Evolutionary conservation across 2,113 vertebrate species (phyloP), one percentile per base, ranked within the genome.

Genomic region (Pungitius pungitius): DNA sequence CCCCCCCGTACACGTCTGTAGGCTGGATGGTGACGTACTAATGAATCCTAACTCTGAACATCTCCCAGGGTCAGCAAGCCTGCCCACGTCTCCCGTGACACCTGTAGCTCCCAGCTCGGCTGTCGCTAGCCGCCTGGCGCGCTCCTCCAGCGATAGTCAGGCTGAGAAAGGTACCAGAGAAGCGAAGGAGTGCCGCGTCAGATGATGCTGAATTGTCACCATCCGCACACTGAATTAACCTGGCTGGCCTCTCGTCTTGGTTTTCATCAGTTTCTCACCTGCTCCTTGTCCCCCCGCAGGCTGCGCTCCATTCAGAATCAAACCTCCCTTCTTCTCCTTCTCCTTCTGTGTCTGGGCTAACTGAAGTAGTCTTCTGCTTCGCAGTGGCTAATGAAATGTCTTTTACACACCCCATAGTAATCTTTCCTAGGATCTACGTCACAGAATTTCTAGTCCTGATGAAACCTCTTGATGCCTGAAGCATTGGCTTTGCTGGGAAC

Each of bases 51-150:
- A 72, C 93, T 93, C 20, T 90, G 82, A 85, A 81, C 90, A 80
- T 96, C 85, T 95, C 96, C 80, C 94, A 98, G 97, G 95, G 93
- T 94, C 94, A 90, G 90, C 94, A 84, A 90, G 93, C 90, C 94
- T 93, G 82, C 93, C 96, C 88, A 88, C 94, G 84, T 95, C 95
- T 61, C 92, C 92, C 1, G 88, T 91, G 86, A 39, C 81, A 78
- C 92, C 95, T 84, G 91, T 97, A 91, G 83, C 94, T 89, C 95
- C 97, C 87, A 97, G 96, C 94, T 94, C 87, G 78, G 93, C 93
- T 86, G 96, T 95, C 84, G 96, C 96, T 87, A 93, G 95, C 90
- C 96, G 93, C 89, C 94, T 97, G 94, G 95, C 96, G 73, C 95
- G 94, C 85, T 94, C 95, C 91, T 91, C 82, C 93, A 96, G 92